Base-by-base conservation (phyloP, 2,113 vertebrate genomes). In the Eptatretus burgeri region DNA sequence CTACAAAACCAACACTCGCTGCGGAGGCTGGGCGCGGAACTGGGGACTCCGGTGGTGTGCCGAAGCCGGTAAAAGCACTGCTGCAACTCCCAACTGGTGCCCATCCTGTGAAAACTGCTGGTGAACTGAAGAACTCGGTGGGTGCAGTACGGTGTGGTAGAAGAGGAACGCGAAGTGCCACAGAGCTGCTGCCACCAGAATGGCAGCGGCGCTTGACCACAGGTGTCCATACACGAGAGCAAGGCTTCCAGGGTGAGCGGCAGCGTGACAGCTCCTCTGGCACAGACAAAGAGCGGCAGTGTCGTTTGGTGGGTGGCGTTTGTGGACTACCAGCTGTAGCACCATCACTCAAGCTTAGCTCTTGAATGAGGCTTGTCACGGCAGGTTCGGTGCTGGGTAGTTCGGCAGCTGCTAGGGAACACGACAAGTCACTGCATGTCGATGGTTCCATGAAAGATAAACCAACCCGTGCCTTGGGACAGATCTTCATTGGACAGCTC, bases 201-300 rank as follows among this genome's bases (percentile, higher is more conserved):
- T 77, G 76, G 70, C 76, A 77, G 66, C 74, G 76, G 51, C 78
- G 79, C 69, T 79, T 82, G 63, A 76, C 76, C 68, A 84, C 77
- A 2, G 81, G 79, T 68, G 78, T 82, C 82, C 82, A 85, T 65
- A 82, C 75, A 71, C 78, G 80, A 68, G 79, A 82, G 68, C 80
- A 79, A 2, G 82, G 81, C 69, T 79, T 77, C 81, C 82, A 84
- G 66, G 76, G 71, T 7, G 81, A 76, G 68, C 77, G 78, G 73
- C 81, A 85, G 66, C 74, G 78, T 67, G 80, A 81, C 69, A 84
- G 75, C 74, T 84, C 81, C 71, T 83, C 81, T 13, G 83, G 80
- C 70, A 82, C 80, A 16, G 81, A 84, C 27, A 82, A 77, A 63
- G 80, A 84, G 50, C 81, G 77, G 70, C 81, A 81, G 74, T 83